These are phyloP conservation scores for Sebastes schlegelii DNA, from an alignment of 2,113 vertebrate species.

Conservation along the genomic window DNA sequence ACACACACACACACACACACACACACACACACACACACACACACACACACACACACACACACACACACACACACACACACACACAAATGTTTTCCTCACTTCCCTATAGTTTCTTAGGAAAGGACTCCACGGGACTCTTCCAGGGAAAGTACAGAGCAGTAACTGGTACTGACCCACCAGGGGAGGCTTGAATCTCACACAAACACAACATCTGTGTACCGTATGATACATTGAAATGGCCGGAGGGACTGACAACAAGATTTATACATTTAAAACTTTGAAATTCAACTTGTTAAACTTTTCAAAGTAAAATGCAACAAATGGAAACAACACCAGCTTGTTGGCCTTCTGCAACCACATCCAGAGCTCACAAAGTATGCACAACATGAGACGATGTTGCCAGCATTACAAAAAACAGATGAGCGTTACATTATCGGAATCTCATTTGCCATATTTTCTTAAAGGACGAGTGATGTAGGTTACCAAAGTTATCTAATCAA, in stretches of 20 bases:
- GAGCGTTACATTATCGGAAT: not conserved
- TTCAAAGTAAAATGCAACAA: not conserved
- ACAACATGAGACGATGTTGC: not conserved
- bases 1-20: too few relatives aligned
- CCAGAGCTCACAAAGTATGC: not conserved
- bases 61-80: too few relatives aligned
- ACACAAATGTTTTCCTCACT: slow-evolving; percentile 28
- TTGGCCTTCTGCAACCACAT: not conserved
- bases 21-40: too few relatives aligned
- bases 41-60: too few relatives aligned
- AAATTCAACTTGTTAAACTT: not conserved
- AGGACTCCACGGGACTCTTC: slow-evolving; percentile 40
- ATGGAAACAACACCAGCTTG: not conserved
- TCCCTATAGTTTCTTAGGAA: slow-evolving; percentile 52
- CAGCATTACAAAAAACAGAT: not conserved
- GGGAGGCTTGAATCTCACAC: not conserved
- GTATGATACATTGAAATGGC: too few relatives aligned
- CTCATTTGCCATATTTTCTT: not conserved
- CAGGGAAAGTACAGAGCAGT: slow-evolving; percentile 52
- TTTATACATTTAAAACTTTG: not conserved
- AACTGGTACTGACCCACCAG: slow-evolving; percentile 9
- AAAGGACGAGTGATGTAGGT: too few relatives aligned
- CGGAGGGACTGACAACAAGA: too few relatives aligned
- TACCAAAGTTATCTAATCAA: too few relatives aligned
- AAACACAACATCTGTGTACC: too few relatives aligned